Evolutionary conservation across 1,140 invertebrate genomes (phyloP).

Genomic region (Zophobas atratus): DNA sequence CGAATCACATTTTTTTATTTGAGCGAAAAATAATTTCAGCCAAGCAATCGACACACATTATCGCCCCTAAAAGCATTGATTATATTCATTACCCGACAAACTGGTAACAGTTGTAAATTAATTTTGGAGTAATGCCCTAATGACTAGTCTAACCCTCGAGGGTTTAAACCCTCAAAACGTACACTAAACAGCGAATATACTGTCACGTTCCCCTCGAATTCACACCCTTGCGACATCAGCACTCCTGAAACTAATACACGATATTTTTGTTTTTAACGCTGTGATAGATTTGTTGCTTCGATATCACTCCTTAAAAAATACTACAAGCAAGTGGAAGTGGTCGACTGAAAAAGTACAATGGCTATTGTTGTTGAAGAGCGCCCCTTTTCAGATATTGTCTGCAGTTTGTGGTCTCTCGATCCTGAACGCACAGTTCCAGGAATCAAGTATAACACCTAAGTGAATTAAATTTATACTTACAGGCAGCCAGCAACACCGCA

Average conservation of each 20-base stretch:
- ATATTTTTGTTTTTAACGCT: constrained; percentile 25
- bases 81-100: constrained; percentile 66
- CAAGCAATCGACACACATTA: constrained; percentile 23
- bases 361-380: constrained; percentile 43
- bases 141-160: constrained; percentile 64
- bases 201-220: constrained; percentile 50
- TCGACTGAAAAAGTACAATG: constrained; percentile 47
- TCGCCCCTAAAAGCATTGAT: constrained; percentile 47
- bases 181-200: constrained; percentile 53
- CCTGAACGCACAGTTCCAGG: constrained; percentile 11
- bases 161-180: constrained; percentile 58
- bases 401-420: constrained; percentile 36
- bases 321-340: constrained; percentile 27
- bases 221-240: constrained; percentile 34
- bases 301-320: constrained; percentile 1
- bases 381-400: constrained; percentile 38
- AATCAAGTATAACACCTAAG: constrained; percentile 8
- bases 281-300: constrained; percentile 9
- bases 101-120: constrained; percentile 67
- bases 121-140: constrained; percentile 67
- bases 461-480: constrained; percentile 43
- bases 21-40: constrained; percentile 28
- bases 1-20: constrained; percentile 1
- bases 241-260: constrained; percentile 29
- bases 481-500: not conserved